Evolutionary conservation across 2,888 invertebrate species (phyloP).

Genomic region (Tridacna crocea): DNA sequence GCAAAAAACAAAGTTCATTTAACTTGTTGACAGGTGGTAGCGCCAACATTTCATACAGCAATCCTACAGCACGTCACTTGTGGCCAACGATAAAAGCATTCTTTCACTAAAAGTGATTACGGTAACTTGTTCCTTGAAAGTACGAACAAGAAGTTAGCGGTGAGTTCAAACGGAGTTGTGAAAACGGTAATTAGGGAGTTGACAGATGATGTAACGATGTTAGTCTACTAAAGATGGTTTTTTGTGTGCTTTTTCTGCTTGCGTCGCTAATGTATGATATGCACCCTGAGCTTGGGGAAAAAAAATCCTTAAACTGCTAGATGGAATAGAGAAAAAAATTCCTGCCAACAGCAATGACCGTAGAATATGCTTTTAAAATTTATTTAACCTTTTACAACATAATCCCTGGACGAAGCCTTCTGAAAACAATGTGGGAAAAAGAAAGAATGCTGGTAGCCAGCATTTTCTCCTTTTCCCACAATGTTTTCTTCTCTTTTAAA

Average conservation of each 20-base stretch:
- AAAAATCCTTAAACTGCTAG: too few species aligned
- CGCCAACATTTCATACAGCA: constrained; percentile 20
- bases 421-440: too few species aligned
- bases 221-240: constrained; percentile 13
- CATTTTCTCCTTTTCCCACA: too few species aligned
- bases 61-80: constrained; percentile 8
- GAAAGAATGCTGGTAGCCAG: too few species aligned
- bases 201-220: constrained; percentile 26
- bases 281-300: too few species aligned
- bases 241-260: constrained; percentile 4
- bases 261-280: neutral
- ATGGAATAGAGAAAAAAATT: too few species aligned
- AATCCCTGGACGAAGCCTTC: too few species aligned
- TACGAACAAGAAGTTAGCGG: constrained; percentile 16
- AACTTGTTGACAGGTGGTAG: constrained; percentile 20
- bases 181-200: constrained; percentile 17
- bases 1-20: constrained; percentile 21
- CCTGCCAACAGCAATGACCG: too few species aligned
- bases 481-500: too few species aligned
- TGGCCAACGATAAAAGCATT: constrained; percentile 21
- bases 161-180: constrained; percentile 25
- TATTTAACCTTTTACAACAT: too few species aligned
- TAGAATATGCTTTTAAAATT: too few species aligned
- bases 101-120: constrained; percentile 25
- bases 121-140: constrained; percentile 21